Percentiles rank a stretch among this genome's conserved stretches.
Conservation (phyloP, 2,797 vertebrate species). For the Cyclura pinguis region DNA sequence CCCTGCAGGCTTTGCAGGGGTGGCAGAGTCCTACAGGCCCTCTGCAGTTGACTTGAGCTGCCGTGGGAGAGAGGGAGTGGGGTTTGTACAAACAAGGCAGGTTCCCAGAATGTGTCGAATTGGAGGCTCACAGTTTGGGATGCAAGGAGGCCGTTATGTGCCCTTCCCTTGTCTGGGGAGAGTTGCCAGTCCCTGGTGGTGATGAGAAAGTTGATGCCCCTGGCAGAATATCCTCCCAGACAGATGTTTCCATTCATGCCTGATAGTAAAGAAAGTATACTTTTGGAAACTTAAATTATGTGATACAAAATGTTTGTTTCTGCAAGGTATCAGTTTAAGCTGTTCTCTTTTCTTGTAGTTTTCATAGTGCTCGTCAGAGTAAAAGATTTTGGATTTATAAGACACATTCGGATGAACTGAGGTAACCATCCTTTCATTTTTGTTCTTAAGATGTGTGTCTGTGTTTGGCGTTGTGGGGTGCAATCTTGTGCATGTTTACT, state of each 20-base stretch:
- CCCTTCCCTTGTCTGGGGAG: not conserved
- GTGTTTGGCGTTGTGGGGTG: not conserved
- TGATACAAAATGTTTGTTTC: not conserved
- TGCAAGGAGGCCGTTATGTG: not conserved
- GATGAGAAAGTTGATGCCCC: too few species aligned
- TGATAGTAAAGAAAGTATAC: not conserved
- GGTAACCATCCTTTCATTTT: constrained; percentile 78
- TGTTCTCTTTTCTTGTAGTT: constrained; percentile 81
- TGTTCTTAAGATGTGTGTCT: not conserved
- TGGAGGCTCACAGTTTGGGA: not conserved
- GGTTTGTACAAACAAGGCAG: not conserved
- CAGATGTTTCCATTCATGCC: not conserved
- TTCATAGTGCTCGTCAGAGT: constrained; percentile 90
- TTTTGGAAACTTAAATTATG: not conserved
- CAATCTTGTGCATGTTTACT: not conserved
- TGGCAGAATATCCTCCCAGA: not conserved
- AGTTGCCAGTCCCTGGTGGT: too few species aligned
- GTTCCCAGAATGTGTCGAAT: not conserved
- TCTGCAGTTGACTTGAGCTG: not conserved
- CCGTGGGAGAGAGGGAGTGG: not conserved
- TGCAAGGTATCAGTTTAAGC: not conserved
- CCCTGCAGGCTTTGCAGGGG: not conserved
- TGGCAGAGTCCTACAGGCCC: not conserved
- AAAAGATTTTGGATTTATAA: constrained; percentile 87
- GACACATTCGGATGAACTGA: constrained; percentile 80